Percentiles rank a stretch among this genome's conserved stretches.
Conservation (phyloP, 2,113 vertebrate genomes). For the Psittacula cyanocephala region DNA sequence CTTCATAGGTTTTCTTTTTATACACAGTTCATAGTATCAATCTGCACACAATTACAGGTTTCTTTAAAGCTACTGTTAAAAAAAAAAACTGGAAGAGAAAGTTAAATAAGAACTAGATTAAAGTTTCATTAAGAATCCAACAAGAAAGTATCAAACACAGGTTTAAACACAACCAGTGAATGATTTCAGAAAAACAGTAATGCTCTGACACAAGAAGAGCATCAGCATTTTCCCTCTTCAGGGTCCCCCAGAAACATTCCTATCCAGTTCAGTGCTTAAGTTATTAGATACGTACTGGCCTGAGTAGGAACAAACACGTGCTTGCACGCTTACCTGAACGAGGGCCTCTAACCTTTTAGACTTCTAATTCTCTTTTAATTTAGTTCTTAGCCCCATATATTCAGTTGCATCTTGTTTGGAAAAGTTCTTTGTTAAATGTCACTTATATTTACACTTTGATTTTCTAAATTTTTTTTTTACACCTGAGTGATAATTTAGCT, state of each 20-base stretch:
- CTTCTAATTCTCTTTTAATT: constrained; percentile 70
- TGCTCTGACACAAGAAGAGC: constrained; percentile 50
- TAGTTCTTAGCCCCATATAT: constrained; percentile 72
- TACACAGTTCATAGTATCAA: constrained; percentile 46
- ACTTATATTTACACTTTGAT: constrained; percentile 80
- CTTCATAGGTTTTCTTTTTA: constrained; percentile 36
- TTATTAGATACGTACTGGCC: not conserved
- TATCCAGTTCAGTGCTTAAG: constrained; percentile 14
- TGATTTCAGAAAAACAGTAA: constrained; percentile 49
- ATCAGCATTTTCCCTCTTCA: constrained; percentile 33
- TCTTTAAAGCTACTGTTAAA: constrained; percentile 68
- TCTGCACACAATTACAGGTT: constrained; percentile 64
- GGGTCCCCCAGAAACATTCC: constrained; percentile 44
- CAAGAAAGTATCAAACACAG: constrained; percentile 63
- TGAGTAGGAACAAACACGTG: constrained; percentile 42
- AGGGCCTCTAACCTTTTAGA: constrained; percentile 44
- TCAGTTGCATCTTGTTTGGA: constrained; percentile 73
- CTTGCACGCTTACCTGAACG: constrained; percentile 47
- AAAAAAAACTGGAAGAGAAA: constrained; percentile 60
- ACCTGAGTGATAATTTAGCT: constrained; percentile 83
- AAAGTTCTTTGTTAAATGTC: constrained; percentile 75
- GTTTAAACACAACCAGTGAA: constrained; percentile 57
- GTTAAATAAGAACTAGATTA: constrained; percentile 76
- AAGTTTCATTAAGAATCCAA: constrained; percentile 74
- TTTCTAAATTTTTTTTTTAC: constrained; percentile 44